These are phyloP conservation scores for Linepithema humile DNA, from an alignment of 1,140 invertebrate species.

Conservation along the genomic window DNA sequence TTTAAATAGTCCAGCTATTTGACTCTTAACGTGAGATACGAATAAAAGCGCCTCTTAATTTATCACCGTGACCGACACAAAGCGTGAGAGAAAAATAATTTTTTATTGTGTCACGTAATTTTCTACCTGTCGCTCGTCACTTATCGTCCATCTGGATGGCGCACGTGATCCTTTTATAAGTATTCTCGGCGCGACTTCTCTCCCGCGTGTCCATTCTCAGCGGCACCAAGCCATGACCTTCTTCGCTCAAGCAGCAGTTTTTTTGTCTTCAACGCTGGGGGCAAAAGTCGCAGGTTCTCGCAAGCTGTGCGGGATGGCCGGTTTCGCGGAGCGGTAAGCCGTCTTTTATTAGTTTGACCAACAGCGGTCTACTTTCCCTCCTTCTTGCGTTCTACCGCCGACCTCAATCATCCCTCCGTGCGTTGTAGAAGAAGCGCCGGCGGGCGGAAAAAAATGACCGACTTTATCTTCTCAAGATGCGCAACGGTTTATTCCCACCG, in stretches of 20 bases:
- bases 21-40: neutral
- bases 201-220: neutral
- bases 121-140: constrained; percentile 35
- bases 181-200: constrained; percentile 61
- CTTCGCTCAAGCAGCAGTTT: constrained; percentile 6
- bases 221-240: neutral
- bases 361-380: constrained; percentile 45
- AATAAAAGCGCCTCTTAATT: neutral
- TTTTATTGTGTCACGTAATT: neutral
- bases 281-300: constrained; percentile 42
- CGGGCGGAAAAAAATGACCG: constrained; percentile 40
- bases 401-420: constrained; percentile 1
- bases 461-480: constrained; percentile 33
- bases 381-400: neutral
- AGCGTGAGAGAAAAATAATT: neutral
- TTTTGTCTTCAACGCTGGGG: constrained; percentile 7
- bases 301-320: constrained; percentile 41
- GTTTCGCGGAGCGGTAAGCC: constrained; percentile 49
- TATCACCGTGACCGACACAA: neutral
- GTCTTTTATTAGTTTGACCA: constrained; percentile 71
- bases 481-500: constrained; percentile 11
- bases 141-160: constrained; percentile 32
- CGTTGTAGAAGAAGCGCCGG: constrained; percentile 7
- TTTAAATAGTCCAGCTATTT: neutral
- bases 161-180: constrained; percentile 66